These are phyloP conservation scores for Bungarus multicinctus DNA, from an alignment of 2,113 vertebrate species.

Conservation along the genomic window DNA sequence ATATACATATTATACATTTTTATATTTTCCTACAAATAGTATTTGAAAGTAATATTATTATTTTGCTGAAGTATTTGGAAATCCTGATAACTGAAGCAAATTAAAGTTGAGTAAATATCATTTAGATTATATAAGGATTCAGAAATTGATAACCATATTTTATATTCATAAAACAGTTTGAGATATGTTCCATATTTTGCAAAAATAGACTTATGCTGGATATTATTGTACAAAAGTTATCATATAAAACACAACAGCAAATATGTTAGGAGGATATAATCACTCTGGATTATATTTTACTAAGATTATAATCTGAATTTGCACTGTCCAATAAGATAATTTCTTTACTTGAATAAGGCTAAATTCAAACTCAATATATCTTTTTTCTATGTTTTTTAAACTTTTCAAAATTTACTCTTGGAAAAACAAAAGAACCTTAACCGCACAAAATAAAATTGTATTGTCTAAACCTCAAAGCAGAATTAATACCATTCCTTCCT, in stretches of 20 bases:
- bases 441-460: neutral
- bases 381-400: neutral
- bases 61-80: neutral
- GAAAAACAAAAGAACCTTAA: neutral
- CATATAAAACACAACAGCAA: neutral
- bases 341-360: neutral
- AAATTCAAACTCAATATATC: neutral
- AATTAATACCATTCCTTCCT: neutral
- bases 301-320: neutral
- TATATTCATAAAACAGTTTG: neutral
- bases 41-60: neutral
- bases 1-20: neutral
- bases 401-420: neutral
- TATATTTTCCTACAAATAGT: neutral
- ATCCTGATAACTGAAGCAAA: neutral
- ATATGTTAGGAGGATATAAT: neutral
- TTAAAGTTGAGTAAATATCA: neutral
- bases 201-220: neutral
- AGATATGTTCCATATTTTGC: neutral
- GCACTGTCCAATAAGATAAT: neutral
- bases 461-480: neutral
- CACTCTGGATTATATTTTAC: neutral
- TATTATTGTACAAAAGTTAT: neutral
- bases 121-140: neutral
- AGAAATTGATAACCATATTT: neutral